Conservation (phyloP, 2,113 vertebrate species). For the Thamnophis sirtalis region DNA sequence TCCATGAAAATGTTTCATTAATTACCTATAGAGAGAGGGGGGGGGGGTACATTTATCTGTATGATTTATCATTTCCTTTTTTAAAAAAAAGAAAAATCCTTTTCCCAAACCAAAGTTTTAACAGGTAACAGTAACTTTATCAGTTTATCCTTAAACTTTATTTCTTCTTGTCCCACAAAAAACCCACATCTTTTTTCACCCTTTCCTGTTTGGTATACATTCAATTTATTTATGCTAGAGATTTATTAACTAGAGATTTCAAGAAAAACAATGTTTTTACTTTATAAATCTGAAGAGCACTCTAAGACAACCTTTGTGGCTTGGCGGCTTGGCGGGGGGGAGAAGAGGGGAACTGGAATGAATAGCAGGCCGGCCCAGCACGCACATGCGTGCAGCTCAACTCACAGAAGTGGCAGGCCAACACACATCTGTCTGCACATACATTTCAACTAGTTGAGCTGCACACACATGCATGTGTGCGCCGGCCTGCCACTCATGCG, state of each 20-base stretch:
- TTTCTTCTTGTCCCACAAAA: neutral
- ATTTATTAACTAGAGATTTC: neutral
- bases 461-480: neutral
- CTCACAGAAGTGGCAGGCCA: neutral
- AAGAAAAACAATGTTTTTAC: neutral
- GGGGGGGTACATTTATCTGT: neutral
- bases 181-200: neutral
- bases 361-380: rapidly evolving
- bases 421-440: neutral
- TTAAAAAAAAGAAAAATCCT: neutral
- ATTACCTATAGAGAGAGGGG: neutral
- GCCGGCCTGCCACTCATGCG: neutral
- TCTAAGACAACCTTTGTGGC: neutral
- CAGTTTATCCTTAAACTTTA: neutral
- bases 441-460: neutral
- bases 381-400: neutral
- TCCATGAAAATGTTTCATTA: neutral
- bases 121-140: neutral
- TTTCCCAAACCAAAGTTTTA: neutral
- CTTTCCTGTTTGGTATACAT: neutral
- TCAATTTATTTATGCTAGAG: neutral
- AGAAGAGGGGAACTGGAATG: neutral
- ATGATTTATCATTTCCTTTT: neutral
- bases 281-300: neutral
- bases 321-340: neutral